Base-by-base conservation (phyloP, 2,113 vertebrate genomes). In the Serilophus lunatus region DNA sequence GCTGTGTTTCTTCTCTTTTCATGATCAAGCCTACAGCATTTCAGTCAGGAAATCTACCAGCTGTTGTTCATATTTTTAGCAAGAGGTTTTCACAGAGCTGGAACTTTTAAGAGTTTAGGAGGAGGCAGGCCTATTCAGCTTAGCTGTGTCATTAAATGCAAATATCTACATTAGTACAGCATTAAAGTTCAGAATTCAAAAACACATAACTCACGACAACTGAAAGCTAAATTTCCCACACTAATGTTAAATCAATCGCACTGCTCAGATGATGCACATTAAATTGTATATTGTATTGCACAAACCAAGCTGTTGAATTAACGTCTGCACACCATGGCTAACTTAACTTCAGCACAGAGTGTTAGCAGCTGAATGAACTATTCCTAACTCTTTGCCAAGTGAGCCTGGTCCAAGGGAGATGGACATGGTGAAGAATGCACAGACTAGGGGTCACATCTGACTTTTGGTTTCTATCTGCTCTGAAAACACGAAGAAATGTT, bases 101-200 rank as follows among this genome's bases (percentile, higher is more conserved):
- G 70, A 92, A 94, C 56, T 81, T 96, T 45, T 64, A 68, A 86
- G 54, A 80, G 76, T 83, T 82, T 93, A 90, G 68, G 77, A 94
- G 70, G 56, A 71, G 47, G 31, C 83, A 83, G 44, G 24, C 51
- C 72, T 88, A 22, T 83, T 92, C 64, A 83, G 77, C n/a, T 78
- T 90, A 24, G 2, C 40, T 82, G 35, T 56, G 74, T 76, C 65
- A 89, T 92, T 86, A 96, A 89, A 91, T 86, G 76, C 60, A 83
- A 96, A 88, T 91, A 28, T 53, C 72, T 88, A 84, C 65, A 71
- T 76, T 72, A 92, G 81, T 61, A 79, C 45, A 69, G 44, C 57
- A 60, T 71, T 79, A 78, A 92, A 59, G 70, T 82, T 96, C 84
- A 69, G 83, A 76, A 95, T 84, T 96, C 70, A 93, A 95, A 87